phyloP scores from a whole-genome alignment of 2,113 vertebrate genomes.

The Neoarius graeffei region DNA sequence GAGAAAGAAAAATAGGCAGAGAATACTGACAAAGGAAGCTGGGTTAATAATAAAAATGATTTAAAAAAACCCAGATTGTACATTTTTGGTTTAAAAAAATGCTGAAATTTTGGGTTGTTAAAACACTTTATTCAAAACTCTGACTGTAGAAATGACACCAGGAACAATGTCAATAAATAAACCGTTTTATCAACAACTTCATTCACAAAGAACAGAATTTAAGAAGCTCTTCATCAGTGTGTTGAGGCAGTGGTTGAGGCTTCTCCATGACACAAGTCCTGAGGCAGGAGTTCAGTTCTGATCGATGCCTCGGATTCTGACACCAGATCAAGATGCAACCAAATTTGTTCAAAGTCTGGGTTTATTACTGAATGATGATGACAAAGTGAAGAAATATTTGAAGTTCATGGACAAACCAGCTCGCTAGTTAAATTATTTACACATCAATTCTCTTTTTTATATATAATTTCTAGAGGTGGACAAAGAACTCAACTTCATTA shows the following conservation, averaged over 20 bases:
- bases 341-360: too few relatives aligned
- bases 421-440: not conserved
- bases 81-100: not conserved
- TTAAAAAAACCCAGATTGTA: too few relatives aligned
- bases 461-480: too few relatives aligned
- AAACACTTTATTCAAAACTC: not conserved
- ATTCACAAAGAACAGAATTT: not conserved
- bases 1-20: not conserved
- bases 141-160: not conserved
- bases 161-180: not conserved
- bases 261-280: not conserved
- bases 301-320: too few relatives aligned
- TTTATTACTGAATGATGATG: too few relatives aligned
- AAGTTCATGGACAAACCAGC: not conserved
- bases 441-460: too few relatives aligned
- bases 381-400: not conserved
- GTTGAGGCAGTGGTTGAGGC: not conserved
- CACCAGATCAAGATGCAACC: too few relatives aligned
- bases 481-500: too few relatives aligned
- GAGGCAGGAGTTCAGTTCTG: too few relatives aligned
- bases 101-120: not conserved
- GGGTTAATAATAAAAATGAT: too few relatives aligned
- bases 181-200: not conserved
- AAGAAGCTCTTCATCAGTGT: not conserved
- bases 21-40: not conserved